Evolutionary conservation across 2,888 invertebrate genomes (phyloP).

Genomic region (Ichneumoninae sp.): DNA sequence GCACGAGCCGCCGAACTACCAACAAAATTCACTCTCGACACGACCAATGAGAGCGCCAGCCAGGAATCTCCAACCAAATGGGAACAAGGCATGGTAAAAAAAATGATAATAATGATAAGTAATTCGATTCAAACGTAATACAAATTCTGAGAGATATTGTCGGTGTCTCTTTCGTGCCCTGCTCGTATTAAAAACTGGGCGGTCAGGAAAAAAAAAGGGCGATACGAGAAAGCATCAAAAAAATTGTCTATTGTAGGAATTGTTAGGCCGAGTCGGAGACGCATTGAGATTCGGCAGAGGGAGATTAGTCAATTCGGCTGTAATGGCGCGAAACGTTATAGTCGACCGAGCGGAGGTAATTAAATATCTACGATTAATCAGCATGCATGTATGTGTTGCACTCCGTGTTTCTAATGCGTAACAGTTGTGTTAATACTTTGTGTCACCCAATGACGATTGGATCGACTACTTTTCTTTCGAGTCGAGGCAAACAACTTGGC

Average conservation of each 20-base stretch:
- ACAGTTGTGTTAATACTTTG: slow-evolving; percentile 16
- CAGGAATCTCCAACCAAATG: slow-evolving; percentile 68
- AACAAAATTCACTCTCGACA: slow-evolving; percentile 74
- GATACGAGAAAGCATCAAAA: slow-evolving; percentile 14
- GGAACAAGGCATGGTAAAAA: slow-evolving; percentile 76
- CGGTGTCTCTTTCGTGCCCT: neutral
- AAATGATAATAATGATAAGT: slow-evolving; percentile 2
- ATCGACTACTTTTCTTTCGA: slow-evolving; percentile 1
- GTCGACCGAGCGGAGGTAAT: slow-evolving; percentile 81
- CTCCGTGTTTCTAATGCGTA: neutral
- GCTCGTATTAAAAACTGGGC: neutral
- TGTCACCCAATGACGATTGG: slow-evolving; percentile 11
- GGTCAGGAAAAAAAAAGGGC: slow-evolving; percentile 18
- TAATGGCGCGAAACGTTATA: slow-evolving; percentile 81
- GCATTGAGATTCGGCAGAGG: slow-evolving; percentile 81
- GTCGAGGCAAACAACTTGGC: slow-evolving; percentile 34
- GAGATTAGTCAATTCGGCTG: slow-evolving; percentile 81
- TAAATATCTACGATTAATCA: slow-evolving; percentile 30
- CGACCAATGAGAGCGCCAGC: slow-evolving; percentile 48
- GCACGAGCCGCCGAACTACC: slow-evolving; percentile 74
- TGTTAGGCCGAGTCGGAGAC: slow-evolving; percentile 79
- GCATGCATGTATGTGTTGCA: neutral
- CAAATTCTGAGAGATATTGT: neutral
- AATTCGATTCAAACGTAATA: neutral
- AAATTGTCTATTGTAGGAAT: slow-evolving; percentile 78